A percentile compares a stretch with the other conserved stretches of the same genome.
Conservation (phyloP, 2,888 invertebrate species). For the Drosophila austrosaltans region DNA sequence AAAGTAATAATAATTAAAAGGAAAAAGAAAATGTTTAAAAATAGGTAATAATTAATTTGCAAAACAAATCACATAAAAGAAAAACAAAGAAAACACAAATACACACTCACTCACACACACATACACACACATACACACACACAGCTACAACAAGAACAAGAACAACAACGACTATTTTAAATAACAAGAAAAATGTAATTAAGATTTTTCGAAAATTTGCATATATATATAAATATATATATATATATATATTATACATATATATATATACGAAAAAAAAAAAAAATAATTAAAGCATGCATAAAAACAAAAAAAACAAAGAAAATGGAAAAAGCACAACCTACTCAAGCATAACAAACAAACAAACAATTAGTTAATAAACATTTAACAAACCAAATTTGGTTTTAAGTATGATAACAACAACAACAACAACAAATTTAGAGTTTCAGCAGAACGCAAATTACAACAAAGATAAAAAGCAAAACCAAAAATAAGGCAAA, state of each 20-base stretch:
- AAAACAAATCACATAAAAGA: background rate
- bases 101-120: constrained; percentile 12
- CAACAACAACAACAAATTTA: constrained; percentile 52
- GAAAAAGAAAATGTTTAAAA: background rate
- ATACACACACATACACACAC: constrained; percentile 16
- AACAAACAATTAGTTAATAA: constrained; percentile 20
- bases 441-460: constrained; percentile 68
- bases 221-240: constrained; percentile 69
- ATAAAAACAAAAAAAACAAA: constrained; percentile 29
- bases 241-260: constrained; percentile 26
- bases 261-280: constrained; percentile 15
- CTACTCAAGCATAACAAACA: constrained; percentile 15
- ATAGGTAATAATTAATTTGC: background rate
- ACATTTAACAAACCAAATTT: background rate
- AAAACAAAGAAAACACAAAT: background rate
- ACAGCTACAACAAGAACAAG: constrained; percentile 46
- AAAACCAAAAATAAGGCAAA: constrained; percentile 44
- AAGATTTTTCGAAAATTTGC: constrained; percentile 63
- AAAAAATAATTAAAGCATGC: constrained; percentile 32
- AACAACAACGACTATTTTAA: constrained; percentile 80
- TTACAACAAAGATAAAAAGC: constrained; percentile 43
- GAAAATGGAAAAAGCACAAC: constrained; percentile 11
- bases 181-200: constrained; percentile 53
- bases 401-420: constrained; percentile 33
- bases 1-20: constrained; percentile 12